A percentile compares a stretch with the other conserved stretches of the same genome.
These are phyloP conservation scores for Euclidia mi DNA, from an alignment of 2,888 invertebrate genomes.

Conservation along the genomic window DNA sequence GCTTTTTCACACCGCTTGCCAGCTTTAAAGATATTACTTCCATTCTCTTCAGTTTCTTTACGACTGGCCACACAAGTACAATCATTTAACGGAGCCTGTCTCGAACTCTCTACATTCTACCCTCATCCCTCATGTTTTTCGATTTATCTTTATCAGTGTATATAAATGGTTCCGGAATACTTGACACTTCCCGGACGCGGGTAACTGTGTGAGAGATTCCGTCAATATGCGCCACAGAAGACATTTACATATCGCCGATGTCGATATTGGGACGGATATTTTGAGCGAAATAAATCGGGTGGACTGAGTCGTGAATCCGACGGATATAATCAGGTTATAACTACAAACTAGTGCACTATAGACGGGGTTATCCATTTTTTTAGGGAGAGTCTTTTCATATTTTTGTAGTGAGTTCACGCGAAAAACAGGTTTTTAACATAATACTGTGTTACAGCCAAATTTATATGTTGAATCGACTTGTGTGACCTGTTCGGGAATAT, in stretches of 20 bases:
- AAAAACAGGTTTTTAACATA: no score
- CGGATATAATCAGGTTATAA: no score
- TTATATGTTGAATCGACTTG: no score
- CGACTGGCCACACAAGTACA: neutral
- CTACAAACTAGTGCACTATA: no score
- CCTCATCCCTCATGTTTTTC: neutral
- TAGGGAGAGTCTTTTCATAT: no score
- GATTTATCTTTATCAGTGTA: constrained; percentile 18
- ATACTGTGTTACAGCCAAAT: no score
- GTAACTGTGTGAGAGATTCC: constrained; percentile 18
- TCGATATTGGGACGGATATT: neutral
- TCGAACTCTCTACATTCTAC: neutral
- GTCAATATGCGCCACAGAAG: constrained; percentile 1
- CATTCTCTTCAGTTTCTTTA: no score
- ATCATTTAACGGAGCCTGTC: neutral
- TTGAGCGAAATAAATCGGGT: neutral
- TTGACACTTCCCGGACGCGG: constrained; percentile 13
- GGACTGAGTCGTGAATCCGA: neutral
- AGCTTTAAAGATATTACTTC: no score
- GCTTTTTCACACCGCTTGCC: no score
- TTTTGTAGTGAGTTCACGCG: no score
- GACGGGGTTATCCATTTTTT: no score
- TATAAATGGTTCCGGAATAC: constrained; percentile 28
- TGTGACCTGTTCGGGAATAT: no score
- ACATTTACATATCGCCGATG: constrained; percentile 1